These are phyloP conservation scores for Gobio gobio DNA, from an alignment of 2,113 vertebrate genomes.

Conservation along the genomic window DNA sequence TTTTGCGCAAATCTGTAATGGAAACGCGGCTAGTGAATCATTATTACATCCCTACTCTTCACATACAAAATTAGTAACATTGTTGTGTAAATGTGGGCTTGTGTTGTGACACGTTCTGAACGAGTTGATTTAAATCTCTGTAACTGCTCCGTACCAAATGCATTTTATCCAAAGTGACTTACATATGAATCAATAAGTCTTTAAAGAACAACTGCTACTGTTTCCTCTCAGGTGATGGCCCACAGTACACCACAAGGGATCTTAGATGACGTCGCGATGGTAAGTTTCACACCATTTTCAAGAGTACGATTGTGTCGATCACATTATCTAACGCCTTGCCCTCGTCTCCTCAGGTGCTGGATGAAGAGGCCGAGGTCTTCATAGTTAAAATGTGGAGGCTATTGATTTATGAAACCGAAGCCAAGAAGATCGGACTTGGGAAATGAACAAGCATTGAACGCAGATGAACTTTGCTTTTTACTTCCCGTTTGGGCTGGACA, in stretches of 20 bases:
- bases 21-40: too few relatives aligned
- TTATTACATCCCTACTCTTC: too few relatives aligned
- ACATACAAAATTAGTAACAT: too few relatives aligned
- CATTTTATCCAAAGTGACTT: too few relatives aligned
- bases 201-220: neutral
- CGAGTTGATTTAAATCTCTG: neutral
- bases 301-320: neutral
- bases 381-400: constrained; percentile 99
- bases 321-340: neutral
- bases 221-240: constrained; percentile 89
- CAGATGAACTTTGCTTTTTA: constrained; percentile 51
- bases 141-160: too few relatives aligned
- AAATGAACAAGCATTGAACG: constrained; percentile 80
- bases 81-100: too few relatives aligned
- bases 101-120: too few relatives aligned
- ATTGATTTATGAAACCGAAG: constrained; percentile 99
- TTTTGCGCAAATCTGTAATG: too few relatives aligned
- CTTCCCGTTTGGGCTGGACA: constrained; percentile 34
- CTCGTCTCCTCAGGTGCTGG: constrained; percentile 83
- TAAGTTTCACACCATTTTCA: constrained; percentile 71
- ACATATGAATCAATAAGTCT: too few relatives aligned
- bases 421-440: constrained; percentile 98
- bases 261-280: constrained; percentile 98
- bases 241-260: constrained; percentile 97
- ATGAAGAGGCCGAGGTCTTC: constrained; percentile 99